Base-by-base conservation (phyloP, 2,797 vertebrate species). In the Sebastes flavidus region DNA sequence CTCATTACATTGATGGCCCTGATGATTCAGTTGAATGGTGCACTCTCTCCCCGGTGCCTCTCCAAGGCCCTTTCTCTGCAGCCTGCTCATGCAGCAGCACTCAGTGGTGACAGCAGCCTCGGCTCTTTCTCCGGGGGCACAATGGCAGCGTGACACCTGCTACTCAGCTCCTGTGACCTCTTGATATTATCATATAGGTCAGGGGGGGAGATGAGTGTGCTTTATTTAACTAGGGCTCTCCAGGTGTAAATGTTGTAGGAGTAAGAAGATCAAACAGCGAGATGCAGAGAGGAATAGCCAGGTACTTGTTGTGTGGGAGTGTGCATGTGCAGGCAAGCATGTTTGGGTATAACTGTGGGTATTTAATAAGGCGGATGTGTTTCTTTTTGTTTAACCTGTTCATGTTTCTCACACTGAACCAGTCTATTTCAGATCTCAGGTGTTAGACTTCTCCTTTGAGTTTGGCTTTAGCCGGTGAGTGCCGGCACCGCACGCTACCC, bases 1-100 rank as follows among this genome's bases (percentile, higher is more conserved):
- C 91, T 94, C 91, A 94, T 96, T 95, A 94, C 88, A 81, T 65
- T 91, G 93, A 94, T 94, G 92, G 92, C 88, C 83, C 86, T 85
- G 91, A 93, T 95, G 93, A 94, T 94, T 93, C 92, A 90, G 91
- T 93, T 93, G 91, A 93, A 89, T 92, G 89, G 84, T 76, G 84
- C 76, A 86, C 87, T 89, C 67, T 88, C 84, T 84, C 75, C 77
- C 81, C 67, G 10, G 72, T 83, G 84, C 72, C 84, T 89, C 88
- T 90, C 87, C 85, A 80, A 88, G 90, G 88, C 88, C 87, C 92
- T n/a, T 89, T 80, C 82, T 93, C 86, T 75, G 84, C 85, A 88
- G 86, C 87, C 78, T 80, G 82, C 76, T 91, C 85, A 86, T 83
- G 89, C 85, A 88, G 88, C 85, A 73, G 70, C 81, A 77, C 81